phyloP scores from a whole-genome alignment of 2,113 vertebrate genomes.

The Scytalopus superciliaris region DNA sequence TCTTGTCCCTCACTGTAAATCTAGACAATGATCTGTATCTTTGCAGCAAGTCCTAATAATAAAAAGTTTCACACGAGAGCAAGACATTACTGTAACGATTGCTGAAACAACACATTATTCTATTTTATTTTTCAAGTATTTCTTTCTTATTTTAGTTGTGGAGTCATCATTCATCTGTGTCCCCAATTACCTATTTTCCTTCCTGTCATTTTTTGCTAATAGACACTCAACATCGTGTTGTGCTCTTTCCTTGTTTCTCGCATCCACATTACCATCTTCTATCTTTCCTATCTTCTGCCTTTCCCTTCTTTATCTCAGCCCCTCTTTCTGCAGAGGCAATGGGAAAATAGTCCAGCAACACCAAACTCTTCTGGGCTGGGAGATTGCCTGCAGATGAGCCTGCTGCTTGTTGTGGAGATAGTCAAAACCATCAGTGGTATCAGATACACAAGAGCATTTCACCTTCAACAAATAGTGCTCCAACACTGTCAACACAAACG shows the following conservation, averaged over 20 bases:
- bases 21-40: rapidly evolving
- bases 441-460: not conserved
- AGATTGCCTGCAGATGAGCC: not conserved
- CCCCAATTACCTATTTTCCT: not conserved
- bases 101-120: not conserved
- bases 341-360: not conserved
- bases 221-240: not conserved
- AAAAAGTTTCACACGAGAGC: not conserved
- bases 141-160: not conserved
- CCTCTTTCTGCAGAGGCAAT: not conserved
- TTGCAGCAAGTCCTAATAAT: not conserved
- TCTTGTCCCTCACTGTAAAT: not conserved
- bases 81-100: not conserved
- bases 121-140: not conserved
- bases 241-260: not conserved
- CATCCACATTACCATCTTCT: not conserved
- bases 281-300: not conserved
- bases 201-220: not conserved
- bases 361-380: not conserved
- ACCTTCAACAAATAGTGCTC: not conserved
- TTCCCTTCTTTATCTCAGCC: not conserved
- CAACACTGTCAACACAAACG: not conserved
- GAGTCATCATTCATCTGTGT: not conserved
- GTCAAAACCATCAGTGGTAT: not conserved
- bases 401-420: not conserved